These are phyloP conservation scores for Xiphorhynchus elegans DNA, from an alignment of 2,113 vertebrate genomes.

Conservation along the genomic window DNA sequence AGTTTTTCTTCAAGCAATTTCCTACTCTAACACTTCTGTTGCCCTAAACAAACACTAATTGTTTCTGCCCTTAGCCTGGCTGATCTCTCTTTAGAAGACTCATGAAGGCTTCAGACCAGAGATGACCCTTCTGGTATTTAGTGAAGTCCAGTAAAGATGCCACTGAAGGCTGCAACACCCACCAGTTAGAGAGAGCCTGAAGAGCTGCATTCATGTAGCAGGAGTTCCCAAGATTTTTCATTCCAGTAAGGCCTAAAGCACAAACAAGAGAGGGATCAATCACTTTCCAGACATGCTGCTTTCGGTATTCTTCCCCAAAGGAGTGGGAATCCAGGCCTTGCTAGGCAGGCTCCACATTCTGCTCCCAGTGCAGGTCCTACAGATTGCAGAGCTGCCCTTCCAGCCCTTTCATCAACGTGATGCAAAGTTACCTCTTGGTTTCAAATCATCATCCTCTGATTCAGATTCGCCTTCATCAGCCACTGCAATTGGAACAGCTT, in stretches of 20 bases:
- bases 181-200: conserved; percentile 98
- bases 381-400: not conserved
- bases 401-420: not conserved
- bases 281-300: not conserved
- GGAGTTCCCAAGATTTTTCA: conserved; percentile 99
- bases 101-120: not conserved
- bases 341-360: not conserved
- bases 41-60: not conserved
- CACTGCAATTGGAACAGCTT: conserved; percentile 92
- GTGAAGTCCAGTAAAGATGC: not conserved
- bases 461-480: conserved; percentile 95
- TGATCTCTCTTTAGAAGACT: not conserved
- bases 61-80: not conserved
- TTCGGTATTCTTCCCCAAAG: not conserved
- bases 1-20: not conserved
- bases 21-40: not conserved
- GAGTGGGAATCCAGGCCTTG: not conserved
- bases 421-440: conserved; percentile 87
- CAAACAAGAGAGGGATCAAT: not conserved
- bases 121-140: not conserved
- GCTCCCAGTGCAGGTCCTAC: not conserved
- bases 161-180: conserved; percentile 31
- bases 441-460: conserved; percentile 95
- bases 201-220: conserved; percentile 99
- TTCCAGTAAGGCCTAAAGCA: conserved; percentile 90